These are phyloP conservation scores for Sterna hirundo DNA, from an alignment of 2,113 vertebrate species.

Conservation along the genomic window DNA sequence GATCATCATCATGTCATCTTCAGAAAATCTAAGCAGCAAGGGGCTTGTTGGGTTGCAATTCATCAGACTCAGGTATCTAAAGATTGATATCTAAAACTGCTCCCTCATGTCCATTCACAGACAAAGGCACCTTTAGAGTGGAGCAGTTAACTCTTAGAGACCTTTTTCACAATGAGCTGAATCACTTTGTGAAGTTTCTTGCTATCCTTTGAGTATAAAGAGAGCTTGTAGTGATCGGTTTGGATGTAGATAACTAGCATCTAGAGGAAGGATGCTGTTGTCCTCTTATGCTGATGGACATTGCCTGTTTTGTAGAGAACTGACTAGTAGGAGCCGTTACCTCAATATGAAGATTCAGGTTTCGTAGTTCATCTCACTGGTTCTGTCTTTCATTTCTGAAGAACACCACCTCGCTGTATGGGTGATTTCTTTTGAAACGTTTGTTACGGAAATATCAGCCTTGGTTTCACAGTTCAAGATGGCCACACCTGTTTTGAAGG, in stretches of 20 bases:
- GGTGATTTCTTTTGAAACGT: not conserved
- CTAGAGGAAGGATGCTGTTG: not conserved
- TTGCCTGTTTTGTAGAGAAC: not conserved
- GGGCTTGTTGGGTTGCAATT: not conserved
- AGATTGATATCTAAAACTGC: not conserved
- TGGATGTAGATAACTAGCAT: not conserved
- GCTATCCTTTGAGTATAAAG: not conserved
- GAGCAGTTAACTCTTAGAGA: not conserved
- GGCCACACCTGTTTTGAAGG: not conserved
- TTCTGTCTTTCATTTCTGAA: not conserved
- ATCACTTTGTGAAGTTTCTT: not conserved
- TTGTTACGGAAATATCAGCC: not conserved
- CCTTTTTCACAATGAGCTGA: not conserved
- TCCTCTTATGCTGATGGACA: not conserved
- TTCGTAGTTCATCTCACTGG: not conserved
- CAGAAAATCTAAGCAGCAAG: not conserved
- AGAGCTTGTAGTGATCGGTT: not conserved
- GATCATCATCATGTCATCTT: not conserved
- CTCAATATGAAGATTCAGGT: not conserved
- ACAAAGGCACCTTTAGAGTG: not conserved
- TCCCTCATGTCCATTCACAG: not conserved
- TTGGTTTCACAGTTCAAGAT: not conserved
- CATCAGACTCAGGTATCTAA: not conserved
- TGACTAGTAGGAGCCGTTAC: rapidly evolving
- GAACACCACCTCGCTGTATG: not conserved